Percentiles rank a stretch among this genome's conserved stretches.
phyloP scores from a whole-genome alignment of 2,113 vertebrate species.

The Odontesthes bonariensis region DNA sequence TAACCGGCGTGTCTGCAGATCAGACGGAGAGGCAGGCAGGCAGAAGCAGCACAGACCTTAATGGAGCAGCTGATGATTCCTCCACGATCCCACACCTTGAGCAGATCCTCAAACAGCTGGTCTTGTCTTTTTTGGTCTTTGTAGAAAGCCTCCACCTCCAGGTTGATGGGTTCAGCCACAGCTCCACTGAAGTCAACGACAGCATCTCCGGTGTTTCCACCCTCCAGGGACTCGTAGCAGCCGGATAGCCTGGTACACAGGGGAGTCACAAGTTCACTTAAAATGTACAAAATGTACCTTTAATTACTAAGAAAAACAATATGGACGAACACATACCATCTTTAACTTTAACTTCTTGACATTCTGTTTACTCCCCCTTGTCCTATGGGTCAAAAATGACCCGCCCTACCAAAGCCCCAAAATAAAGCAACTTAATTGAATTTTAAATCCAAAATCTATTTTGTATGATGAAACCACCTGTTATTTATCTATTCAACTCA shows the following conservation, averaged over 20 bases:
- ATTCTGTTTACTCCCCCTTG: too few relatives aligned
- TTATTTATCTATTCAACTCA: too few relatives aligned
- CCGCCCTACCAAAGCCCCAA: too few relatives aligned
- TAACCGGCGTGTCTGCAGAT: background rate
- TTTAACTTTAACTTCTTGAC: too few relatives aligned
- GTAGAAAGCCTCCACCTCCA: conserved; percentile 83
- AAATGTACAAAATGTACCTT: too few relatives aligned
- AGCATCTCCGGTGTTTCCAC: conserved; percentile 92
- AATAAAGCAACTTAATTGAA: too few relatives aligned
- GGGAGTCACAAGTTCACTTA: background rate
- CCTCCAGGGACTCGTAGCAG: conserved; percentile 93
- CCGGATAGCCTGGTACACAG: conserved; percentile 86
- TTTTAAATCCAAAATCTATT: too few relatives aligned
- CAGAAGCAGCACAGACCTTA: conserved; percentile 36
- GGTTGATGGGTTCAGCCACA: conserved; percentile 87
- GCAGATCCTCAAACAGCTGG: conserved; percentile 88
- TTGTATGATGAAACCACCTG: too few relatives aligned
- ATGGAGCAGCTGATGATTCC: conserved; percentile 94
- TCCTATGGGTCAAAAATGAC: too few relatives aligned
- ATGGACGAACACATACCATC: too few relatives aligned
- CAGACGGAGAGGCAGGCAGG: background rate
- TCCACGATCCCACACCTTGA: conserved; percentile 86
- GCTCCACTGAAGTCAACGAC: conserved; percentile 96
- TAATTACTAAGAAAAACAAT: too few relatives aligned
- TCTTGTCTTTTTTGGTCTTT: conserved; percentile 84